Evolutionary conservation across 2,797 vertebrate species (phyloP).

Genomic region (Gobionotothen gibberifrons): DNA sequence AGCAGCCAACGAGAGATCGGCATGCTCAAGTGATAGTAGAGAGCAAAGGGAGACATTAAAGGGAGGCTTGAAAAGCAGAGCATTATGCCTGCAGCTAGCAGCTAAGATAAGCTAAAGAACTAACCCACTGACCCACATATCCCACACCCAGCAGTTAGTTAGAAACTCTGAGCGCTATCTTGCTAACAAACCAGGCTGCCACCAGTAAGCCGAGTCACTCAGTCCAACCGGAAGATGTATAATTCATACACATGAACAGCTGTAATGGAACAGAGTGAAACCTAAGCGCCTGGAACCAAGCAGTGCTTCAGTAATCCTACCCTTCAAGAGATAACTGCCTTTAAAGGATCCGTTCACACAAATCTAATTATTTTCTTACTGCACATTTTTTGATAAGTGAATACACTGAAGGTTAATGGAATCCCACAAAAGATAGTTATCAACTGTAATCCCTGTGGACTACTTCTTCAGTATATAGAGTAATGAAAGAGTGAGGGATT

Average conservation of each 20-base stretch:
- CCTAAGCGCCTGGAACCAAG: neutral
- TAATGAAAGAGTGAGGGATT: neutral
- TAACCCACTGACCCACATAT: slow-evolving; percentile 80
- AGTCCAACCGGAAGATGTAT: slow-evolving; percentile 41
- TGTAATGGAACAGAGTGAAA: slow-evolving; percentile 34
- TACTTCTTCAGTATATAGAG: neutral
- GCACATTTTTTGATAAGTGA: neutral
- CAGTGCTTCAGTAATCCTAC: neutral
- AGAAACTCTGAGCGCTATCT: slow-evolving; percentile 25
- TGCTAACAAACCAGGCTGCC: slow-evolving; percentile 13
- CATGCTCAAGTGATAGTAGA: slow-evolving; percentile 33
- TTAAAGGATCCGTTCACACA: neutral
- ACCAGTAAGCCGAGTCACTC: slow-evolving; percentile 41
- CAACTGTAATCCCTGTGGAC: neutral
- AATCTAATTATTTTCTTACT: slow-evolving; percentile 17
- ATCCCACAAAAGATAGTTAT: slow-evolving; percentile 3
- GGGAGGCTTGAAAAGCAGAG: slow-evolving; percentile 40
- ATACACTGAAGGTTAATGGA: neutral
- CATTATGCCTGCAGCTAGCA: slow-evolving; percentile 34
- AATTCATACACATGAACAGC: slow-evolving; percentile 45
- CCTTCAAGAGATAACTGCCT: neutral
- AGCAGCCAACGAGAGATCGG: neutral
- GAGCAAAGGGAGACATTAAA: slow-evolving; percentile 43
- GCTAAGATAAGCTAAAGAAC: slow-evolving; percentile 53
- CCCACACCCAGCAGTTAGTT: slow-evolving; percentile 39